phyloP scores from a whole-genome alignment of 2,888 invertebrate species.

The Philereme vetulata region DNA sequence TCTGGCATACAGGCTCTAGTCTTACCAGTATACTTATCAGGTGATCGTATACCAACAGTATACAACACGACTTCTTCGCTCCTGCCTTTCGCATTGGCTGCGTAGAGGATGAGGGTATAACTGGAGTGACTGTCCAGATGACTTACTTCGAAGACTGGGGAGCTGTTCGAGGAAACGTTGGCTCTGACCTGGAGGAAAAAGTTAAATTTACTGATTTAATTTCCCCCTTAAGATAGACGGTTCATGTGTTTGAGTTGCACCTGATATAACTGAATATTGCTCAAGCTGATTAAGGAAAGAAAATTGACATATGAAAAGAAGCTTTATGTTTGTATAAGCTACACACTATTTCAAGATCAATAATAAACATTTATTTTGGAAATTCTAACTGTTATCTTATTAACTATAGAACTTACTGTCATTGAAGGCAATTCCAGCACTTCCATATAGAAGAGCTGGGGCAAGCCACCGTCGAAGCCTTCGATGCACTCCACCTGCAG shows the following conservation, averaged over 20 bases:
- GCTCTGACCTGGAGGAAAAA: constrained; percentile 68
- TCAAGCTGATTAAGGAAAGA: too few relatives aligned
- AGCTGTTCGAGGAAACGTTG: constrained; percentile 84
- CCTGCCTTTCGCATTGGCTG: constrained; percentile 93
- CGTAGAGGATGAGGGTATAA: constrained; percentile 90
- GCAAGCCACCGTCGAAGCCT: constrained; percentile 93
- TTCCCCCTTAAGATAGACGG: too few relatives aligned
- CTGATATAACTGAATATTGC: too few relatives aligned
- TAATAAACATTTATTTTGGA: too few relatives aligned
- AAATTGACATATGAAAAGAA: too few relatives aligned
- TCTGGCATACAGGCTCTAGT: background rate
- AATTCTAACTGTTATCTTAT: too few relatives aligned
- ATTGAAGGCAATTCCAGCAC: constrained; percentile 88
- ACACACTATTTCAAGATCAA: too few relatives aligned
- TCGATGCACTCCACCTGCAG: constrained; percentile 91
- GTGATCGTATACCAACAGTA: constrained; percentile 91
- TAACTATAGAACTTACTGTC: constrained; percentile 51
- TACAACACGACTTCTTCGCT: constrained; percentile 91
- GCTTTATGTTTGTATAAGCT: too few relatives aligned
- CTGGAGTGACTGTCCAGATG: constrained; percentile 87
- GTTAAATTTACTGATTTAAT: too few relatives aligned
- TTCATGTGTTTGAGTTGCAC: too few relatives aligned
- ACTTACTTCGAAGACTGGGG: constrained; percentile 85
- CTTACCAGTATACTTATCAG: constrained; percentile 93
- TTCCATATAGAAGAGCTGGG: constrained; percentile 92